Evolutionary conservation across 2,888 invertebrate genomes (phyloP).

Genomic region (Halictus ligatus): DNA sequence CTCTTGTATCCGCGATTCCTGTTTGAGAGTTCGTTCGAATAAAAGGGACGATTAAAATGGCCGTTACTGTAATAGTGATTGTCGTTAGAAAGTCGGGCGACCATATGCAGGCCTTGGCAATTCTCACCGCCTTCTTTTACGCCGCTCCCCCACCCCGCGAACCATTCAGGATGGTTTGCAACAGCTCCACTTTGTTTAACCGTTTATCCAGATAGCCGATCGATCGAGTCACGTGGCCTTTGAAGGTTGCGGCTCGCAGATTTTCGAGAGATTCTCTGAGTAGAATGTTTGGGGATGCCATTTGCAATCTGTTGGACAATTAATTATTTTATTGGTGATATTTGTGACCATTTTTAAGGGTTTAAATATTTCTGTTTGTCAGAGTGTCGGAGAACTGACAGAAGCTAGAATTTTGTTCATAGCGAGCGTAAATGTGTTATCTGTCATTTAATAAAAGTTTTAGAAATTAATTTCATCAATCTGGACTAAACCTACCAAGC

Average conservation of each 20-base stretch:
- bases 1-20: conserved; percentile 66
- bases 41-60: conserved; percentile 79
- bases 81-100: conserved; percentile 79
- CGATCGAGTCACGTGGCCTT: conserved; percentile 1
- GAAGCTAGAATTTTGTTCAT: no score
- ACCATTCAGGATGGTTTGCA: neutral
- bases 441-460: no score
- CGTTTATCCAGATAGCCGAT: neutral
- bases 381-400: no score
- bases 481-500: no score
- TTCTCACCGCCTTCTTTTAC: conserved; percentile 48
- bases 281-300: neutral
- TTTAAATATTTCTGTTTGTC: no score
- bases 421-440: no score
- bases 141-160: conserved; percentile 46
- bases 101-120: conserved; percentile 69
- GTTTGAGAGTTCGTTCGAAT: conserved; percentile 81
- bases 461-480: no score
- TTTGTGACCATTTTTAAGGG: no score
- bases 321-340: neutral
- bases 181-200: neutral
- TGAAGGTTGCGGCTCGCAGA: neutral
- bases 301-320: neutral
- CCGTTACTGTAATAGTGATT: conserved; percentile 79
- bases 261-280: neutral